Conservation (phyloP, 2,888 invertebrate species). For the Julus scanicus region DNA sequence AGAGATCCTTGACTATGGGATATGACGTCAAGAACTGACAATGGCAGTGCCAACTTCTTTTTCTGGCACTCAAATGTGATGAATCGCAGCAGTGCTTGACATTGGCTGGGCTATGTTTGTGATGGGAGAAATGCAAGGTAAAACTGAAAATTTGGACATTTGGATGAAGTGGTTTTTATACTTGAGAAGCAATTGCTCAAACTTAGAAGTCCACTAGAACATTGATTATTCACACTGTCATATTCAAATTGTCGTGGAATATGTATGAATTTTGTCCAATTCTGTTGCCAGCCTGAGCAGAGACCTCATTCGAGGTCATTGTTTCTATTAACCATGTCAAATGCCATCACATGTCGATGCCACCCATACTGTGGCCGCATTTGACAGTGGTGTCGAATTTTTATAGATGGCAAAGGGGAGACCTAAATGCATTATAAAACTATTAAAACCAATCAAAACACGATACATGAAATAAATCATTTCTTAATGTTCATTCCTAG, state of each 20-base stretch:
- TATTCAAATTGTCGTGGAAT: too few species aligned
- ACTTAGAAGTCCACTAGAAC: too few species aligned
- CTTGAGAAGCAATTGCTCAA: too few species aligned
- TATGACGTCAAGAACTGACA: neutral
- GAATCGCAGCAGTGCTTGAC: neutral
- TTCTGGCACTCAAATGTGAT: neutral
- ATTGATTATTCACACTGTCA: too few species aligned
- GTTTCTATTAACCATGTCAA: neutral
- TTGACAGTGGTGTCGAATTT: neutral
- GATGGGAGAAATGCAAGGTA: too few species aligned
- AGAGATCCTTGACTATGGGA: neutral
- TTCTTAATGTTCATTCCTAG: neutral
- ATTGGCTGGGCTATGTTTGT: neutral
- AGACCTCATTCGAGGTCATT: neutral
- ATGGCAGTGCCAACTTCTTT: neutral
- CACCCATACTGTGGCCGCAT: neutral
- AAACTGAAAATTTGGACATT: too few species aligned
- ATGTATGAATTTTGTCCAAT: too few species aligned
- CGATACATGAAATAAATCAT: neutral
- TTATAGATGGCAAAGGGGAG: neutral
- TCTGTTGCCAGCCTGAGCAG: neutral
- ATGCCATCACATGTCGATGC: neutral
- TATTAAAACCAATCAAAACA: neutral
- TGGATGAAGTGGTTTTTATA: too few species aligned
- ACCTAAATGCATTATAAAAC: neutral